Conservation (phyloP, 2,888 invertebrate genomes). For the Zaprionus obscuricornis region DNA sequence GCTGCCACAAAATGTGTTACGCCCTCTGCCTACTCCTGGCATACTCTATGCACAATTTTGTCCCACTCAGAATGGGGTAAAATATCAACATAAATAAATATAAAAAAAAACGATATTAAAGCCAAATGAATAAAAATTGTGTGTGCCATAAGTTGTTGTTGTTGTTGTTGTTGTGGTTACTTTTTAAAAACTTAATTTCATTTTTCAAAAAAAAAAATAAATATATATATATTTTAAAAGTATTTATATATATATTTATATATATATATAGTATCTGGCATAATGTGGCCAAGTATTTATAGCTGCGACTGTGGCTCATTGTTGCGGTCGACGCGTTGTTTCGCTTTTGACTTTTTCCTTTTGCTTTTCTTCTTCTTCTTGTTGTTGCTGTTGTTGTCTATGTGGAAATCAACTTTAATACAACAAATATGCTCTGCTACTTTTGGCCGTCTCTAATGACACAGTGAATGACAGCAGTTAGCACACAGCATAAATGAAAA, state of each 20-base stretch:
- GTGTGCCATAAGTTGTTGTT: constrained; percentile 51
- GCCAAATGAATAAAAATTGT: constrained; percentile 37
- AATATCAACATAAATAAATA: constrained; percentile 7
- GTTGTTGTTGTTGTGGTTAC: constrained; percentile 6
- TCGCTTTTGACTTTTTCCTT: constrained; percentile 5
- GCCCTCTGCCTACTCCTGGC: no score
- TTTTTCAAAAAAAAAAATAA: constrained; percentile 36
- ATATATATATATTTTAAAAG: constrained; percentile 22
- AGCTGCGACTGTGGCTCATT: constrained; percentile 58
- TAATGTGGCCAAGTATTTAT: constrained; percentile 64
- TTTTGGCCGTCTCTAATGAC: constrained; percentile 61
- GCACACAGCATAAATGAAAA: background rate
- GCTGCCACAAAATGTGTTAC: no score
- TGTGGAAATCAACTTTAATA: no score
- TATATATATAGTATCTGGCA: constrained; percentile 48
- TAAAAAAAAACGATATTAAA: constrained; percentile 24
- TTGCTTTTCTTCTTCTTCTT: constrained; percentile 8
- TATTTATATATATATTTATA: constrained; percentile 41
- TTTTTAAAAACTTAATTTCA: constrained; percentile 34
- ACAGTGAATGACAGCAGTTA: constrained; percentile 45
- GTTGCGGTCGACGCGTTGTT: constrained; percentile 73
- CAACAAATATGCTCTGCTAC: constrained; percentile 14
- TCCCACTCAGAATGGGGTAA: no score
- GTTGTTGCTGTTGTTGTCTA: constrained; percentile 27
- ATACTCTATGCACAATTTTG: no score